phyloP scores from a whole-genome alignment of 92 coral and sea anemone species.

The Muricea muricata region DNA sequence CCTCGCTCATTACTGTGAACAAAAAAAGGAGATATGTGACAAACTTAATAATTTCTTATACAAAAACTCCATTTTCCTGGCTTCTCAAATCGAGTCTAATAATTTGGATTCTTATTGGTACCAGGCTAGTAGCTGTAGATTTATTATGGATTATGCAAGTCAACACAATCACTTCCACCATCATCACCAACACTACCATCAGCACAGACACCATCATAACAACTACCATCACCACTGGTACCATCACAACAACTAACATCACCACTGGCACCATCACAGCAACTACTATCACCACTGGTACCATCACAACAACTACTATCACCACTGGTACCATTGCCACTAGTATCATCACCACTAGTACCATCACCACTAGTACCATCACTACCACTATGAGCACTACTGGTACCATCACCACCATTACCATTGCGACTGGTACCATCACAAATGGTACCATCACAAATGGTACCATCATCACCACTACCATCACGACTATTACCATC shows the following conservation, averaged over 20 bases:
- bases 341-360: not conserved
- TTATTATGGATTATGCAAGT: not conserved
- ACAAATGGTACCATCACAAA: not conserved
- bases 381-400: not conserved
- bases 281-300: not conserved
- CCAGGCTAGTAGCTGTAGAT: slow-evolving; percentile 67
- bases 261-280: not conserved
- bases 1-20: slow-evolving; percentile 69
- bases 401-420: not conserved
- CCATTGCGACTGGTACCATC: too few species aligned
- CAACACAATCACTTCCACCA: not conserved
- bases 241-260: not conserved
- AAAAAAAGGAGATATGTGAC: slow-evolving; percentile 69
- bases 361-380: not conserved
- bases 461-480: not conserved
- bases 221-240: not conserved
- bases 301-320: not conserved
- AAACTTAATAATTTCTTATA: slow-evolving; percentile 63
- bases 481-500: not conserved
- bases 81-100: slow-evolving; percentile 55
- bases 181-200: not conserved
- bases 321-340: not conserved
- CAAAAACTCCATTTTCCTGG: slow-evolving; percentile 71
- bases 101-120: slow-evolving; percentile 82
- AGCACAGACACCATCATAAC: not conserved